Evolutionary conservation across 2,888 invertebrate genomes (phyloP), one percentile per base, ranked within the genome.

Genomic region (Acanthosepion esculentum): DNA sequence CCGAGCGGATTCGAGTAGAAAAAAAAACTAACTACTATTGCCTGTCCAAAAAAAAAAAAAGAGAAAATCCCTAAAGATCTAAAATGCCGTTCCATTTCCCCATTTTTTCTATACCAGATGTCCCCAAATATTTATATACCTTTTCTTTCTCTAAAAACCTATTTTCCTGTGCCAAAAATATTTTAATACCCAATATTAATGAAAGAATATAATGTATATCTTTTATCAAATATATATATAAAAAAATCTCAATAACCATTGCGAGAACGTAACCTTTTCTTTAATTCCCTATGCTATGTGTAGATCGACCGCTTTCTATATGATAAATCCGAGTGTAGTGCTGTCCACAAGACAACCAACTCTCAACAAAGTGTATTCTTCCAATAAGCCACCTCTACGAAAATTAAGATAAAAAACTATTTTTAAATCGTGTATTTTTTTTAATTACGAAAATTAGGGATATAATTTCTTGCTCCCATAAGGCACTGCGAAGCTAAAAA

Each of bases 111-210:
- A 59, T 23, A 59, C 59, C n/a, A 78, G n/a, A 2, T 78, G 78
- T 78, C 78, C 78, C 78, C 78, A 78, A n/a, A n/a, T 78, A 78
- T 78, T n/a, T 78, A n/a, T 78, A n/a, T 78, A 12, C 78, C 78
- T n/a, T 15, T 78, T 78, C 78, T 78, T 78, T 78, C n/a, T 78
- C 78, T 78, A 33, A n/a, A n/a, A n/a, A 78, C 5, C 78, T n/a
- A n/a, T 78, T 78, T 18, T 78, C 12, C 5, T 78, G n/a, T 78
- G n/a, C 78, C 59, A 20, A 59, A 59, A 59, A 20, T 59, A 59
- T 59, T 59, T 20, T 59, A 59, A 59, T 59, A 59, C 20, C 59
- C n/a, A 33, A 78, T 78, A 78, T 78, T 78, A 33, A 78, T 78
- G 10, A n/a, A 78, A 12, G 78, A 78, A 33, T 78, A 59, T 59